Conservation (phyloP, 2,888 invertebrate species). For the Morpho deidamia region DNA sequence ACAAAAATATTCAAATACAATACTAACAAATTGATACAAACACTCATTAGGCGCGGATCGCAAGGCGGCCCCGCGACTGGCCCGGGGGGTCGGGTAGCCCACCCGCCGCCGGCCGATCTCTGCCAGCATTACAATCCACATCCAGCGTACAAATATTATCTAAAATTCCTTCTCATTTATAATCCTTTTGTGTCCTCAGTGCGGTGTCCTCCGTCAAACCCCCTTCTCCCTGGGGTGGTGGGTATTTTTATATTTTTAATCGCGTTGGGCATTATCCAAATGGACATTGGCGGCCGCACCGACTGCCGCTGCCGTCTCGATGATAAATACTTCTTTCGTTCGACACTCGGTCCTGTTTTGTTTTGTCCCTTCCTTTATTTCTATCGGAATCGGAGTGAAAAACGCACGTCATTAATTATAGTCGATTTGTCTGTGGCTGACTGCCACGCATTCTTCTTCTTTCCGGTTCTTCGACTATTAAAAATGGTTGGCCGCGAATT, state of each 20-base stretch:
- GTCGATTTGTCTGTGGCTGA: constrained; percentile 70
- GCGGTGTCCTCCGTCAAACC: constrained; percentile 76
- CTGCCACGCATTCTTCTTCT: constrained; percentile 58
- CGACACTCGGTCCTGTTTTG: constrained; percentile 74
- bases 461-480: constrained; percentile 60
- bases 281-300: constrained; percentile 74
- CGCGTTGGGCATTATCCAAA: constrained; percentile 79
- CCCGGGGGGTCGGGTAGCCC: constrained; percentile 36
- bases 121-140: constrained; percentile 74
- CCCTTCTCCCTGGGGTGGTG: constrained; percentile 44
- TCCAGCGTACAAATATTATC: constrained; percentile 79
- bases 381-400: constrained; percentile 53
- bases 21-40: constrained; percentile 79
- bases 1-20: constrained; percentile 78
- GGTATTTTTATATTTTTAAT: constrained; percentile 79
- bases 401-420: constrained; percentile 70
- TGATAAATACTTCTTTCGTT: constrained; percentile 78
- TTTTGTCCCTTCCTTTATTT: constrained; percentile 69
- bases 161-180: constrained; percentile 80
- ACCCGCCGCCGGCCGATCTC: constrained; percentile 29
- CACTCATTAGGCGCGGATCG: constrained; percentile 74
- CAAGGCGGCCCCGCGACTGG: constrained; percentile 49
- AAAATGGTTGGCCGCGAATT: constrained; percentile 53
- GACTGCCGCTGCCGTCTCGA: constrained; percentile 71
- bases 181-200: constrained; percentile 79